Conservation (phyloP, 2,113 vertebrate species). For the Sphaerodactylus townsendi region DNA sequence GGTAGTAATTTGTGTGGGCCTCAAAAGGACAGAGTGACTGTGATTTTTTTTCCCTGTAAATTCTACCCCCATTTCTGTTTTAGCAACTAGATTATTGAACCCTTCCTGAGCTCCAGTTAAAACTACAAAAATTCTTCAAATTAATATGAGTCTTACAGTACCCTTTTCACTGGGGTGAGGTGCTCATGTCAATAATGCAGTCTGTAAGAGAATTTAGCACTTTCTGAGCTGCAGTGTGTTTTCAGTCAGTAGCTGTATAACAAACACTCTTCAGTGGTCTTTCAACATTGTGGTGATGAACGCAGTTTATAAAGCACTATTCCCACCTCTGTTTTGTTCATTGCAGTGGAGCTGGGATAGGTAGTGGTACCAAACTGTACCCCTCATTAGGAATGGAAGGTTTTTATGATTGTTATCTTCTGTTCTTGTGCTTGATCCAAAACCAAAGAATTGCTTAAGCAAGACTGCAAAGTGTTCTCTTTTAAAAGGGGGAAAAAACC, state of each 20-base stretch:
- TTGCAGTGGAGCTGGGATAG: not conserved
- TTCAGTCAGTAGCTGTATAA: not conserved
- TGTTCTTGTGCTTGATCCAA: slow-evolving; percentile 19
- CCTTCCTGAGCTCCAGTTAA: not conserved
- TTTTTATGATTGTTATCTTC: slow-evolving; percentile 20
- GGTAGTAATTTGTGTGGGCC: not conserved
- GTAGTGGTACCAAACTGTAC: not conserved
- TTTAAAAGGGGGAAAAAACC: too few relatives aligned
- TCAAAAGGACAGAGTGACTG: not conserved
- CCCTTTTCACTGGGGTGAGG: not conserved
- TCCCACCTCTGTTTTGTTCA: not conserved
- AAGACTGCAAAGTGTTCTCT: not conserved
- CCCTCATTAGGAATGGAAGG: slow-evolving; percentile 26
- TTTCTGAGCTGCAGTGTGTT: slow-evolving; percentile 23
- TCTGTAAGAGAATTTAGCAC: slow-evolving; percentile 13
- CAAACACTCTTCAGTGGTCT: not conserved
- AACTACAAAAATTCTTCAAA: not conserved
- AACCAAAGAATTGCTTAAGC: slow-evolving; percentile 4
- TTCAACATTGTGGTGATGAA: not conserved
- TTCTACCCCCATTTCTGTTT: not conserved
- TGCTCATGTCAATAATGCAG: not conserved
- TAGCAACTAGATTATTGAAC: too few relatives aligned
- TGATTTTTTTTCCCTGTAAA: too few relatives aligned
- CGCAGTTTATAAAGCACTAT: not conserved
- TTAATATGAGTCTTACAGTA: not conserved